These are phyloP conservation scores for Yponomeuta malinellus DNA, from an alignment of 2,888 invertebrate genomes.

Conservation along the genomic window DNA sequence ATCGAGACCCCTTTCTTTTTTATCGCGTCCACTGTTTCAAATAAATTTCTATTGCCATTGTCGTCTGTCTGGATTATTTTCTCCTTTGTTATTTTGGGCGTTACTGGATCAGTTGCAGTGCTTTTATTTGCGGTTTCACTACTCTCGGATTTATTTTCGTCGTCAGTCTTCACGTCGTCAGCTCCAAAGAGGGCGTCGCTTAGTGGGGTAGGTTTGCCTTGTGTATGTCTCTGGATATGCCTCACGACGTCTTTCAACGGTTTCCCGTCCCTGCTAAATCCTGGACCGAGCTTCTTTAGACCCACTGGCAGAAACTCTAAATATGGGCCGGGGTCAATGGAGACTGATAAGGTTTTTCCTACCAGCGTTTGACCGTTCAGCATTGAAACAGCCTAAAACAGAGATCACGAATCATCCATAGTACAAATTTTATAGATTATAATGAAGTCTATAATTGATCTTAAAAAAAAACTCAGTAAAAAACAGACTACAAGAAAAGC, in stretches of 20 bases:
- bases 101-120: not conserved
- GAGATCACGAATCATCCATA: not conserved
- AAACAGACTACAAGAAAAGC: too few species aligned
- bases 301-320: slow-evolving; percentile 47
- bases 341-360: slow-evolving; percentile 39
- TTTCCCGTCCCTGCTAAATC: slow-evolving; percentile 43
- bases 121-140: not conserved
- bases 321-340: slow-evolving; percentile 31
- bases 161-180: not conserved
- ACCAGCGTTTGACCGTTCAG: slow-evolving; percentile 45
- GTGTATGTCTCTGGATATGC: slow-evolving; percentile 42
- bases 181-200: slow-evolving; percentile 24
- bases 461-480: too few species aligned
- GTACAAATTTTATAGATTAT: too few species aligned
- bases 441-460: too few species aligned
- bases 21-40: not conserved
- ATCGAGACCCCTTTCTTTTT: not conserved
- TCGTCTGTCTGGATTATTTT: not conserved
- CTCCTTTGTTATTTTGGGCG: not conserved
- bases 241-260: slow-evolving; percentile 41
- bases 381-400: slow-evolving; percentile 60
- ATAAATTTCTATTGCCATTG: not conserved
- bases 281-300: slow-evolving; percentile 40
- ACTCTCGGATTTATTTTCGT: not conserved
- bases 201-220: slow-evolving; percentile 25